A percentile compares a stretch with the other conserved stretches of the same genome.
These are phyloP conservation scores for Lypha dubia DNA, from an alignment of 2,888 invertebrate species.

Conservation along the genomic window DNA sequence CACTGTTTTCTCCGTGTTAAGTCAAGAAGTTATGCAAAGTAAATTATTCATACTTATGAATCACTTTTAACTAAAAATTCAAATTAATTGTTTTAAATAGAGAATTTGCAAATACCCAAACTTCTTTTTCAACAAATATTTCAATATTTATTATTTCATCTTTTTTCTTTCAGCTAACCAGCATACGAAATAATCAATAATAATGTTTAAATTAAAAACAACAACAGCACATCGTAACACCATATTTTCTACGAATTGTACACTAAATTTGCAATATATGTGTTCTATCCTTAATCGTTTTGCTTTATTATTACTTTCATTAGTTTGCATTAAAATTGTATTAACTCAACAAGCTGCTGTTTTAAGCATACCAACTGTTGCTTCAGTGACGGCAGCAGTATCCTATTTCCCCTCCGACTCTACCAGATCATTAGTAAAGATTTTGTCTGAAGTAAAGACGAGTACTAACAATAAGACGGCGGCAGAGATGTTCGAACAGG, in stretches of 20 bases:
- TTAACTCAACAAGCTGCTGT: constrained; percentile 59
- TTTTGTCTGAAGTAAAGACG: constrained; percentile 31
- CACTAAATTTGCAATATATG: constrained; percentile 5
- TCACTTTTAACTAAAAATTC: no score
- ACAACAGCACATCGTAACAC: not conserved
- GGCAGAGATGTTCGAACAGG: not conserved
- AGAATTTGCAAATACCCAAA: no score
- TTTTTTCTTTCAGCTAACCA: not conserved
- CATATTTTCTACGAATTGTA: not conserved
- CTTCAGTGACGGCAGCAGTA: not conserved
- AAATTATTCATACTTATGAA: no score
- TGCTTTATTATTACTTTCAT: constrained; percentile 46
- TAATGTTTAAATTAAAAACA: constrained; percentile 37
- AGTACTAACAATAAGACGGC: not conserved
- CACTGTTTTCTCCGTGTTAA: no score
- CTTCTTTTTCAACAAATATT: no score
- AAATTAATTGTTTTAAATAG: no score
- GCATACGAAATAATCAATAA: not conserved
- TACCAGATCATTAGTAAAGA: constrained; percentile 30
- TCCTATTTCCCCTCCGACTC: not conserved
- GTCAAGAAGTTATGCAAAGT: no score
- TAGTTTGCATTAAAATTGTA: constrained; percentile 50
- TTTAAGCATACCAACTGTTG: not conserved
- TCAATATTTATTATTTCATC: not conserved
- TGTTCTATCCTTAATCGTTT: not conserved